Percentiles rank a stretch among this genome's conserved stretches.
phyloP scores from a whole-genome alignment of 2,797 vertebrate genomes.

The Hafferia zeledoni region DNA sequence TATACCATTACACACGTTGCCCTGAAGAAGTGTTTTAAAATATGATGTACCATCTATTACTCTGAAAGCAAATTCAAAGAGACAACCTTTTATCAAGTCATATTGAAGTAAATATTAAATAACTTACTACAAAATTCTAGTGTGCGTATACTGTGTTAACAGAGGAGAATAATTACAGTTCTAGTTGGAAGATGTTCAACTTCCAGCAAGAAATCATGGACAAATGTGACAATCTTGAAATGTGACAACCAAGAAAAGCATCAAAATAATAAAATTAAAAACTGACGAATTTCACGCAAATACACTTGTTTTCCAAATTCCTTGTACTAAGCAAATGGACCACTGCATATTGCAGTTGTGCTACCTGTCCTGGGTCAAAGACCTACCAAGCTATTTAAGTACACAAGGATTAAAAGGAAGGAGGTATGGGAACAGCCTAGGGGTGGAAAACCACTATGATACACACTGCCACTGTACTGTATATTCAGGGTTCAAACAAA shows the following conservation, averaged over 20 bases:
- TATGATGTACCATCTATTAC: not conserved
- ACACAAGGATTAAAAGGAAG: not conserved
- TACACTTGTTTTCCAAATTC: not conserved
- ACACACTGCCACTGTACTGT: not conserved
- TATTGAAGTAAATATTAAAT: not conserved
- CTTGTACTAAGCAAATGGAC: not conserved
- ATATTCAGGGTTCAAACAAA: not conserved
- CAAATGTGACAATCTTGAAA: not conserved
- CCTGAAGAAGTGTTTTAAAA: not conserved
- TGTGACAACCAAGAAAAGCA: not conserved
- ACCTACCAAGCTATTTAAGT: not conserved
- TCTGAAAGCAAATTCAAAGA: not conserved
- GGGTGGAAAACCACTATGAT: not conserved
- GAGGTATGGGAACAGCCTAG: not conserved
- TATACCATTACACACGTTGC: not conserved
- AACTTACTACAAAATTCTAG: not conserved
- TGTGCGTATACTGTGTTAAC: not conserved
- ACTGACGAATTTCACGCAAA: not conserved
- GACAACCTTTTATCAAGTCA: not conserved
- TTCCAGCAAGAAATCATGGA: not conserved
- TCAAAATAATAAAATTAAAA: not conserved
- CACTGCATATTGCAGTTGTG: not conserved
- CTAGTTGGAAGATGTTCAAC: not conserved
- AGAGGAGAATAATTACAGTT: not conserved
- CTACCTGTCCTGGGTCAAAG: not conserved